phyloP scores from a whole-genome alignment of 35 echinoderm and acorn worm species.

The Diadema setosum region DNA sequence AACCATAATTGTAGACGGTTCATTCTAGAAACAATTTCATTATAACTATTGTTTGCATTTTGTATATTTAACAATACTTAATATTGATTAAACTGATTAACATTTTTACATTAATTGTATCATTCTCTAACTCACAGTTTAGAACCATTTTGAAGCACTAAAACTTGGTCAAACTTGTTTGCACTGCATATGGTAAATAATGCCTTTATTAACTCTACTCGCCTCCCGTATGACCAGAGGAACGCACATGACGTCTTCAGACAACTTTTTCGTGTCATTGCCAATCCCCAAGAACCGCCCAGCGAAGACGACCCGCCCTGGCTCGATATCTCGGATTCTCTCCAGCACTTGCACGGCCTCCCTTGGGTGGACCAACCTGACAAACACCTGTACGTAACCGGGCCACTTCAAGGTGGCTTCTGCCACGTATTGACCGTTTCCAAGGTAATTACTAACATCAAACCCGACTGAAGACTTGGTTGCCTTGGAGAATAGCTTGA shows the following conservation, averaged over 20 bases:
- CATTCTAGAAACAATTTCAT: too few species aligned
- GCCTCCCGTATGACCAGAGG: background rate
- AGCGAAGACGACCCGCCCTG: background rate
- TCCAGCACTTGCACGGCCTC: background rate
- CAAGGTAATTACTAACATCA: background rate
- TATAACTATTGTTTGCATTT: too few species aligned
- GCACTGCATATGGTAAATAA: background rate
- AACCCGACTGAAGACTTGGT: background rate
- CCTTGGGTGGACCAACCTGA: background rate
- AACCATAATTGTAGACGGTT: too few species aligned
- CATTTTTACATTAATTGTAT: background rate
- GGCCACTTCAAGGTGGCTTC: background rate
- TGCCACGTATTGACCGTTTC: background rate
- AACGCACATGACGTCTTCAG: background rate
- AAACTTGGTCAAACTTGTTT: background rate
- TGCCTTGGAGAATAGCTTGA: background rate
- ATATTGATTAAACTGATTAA: background rate
- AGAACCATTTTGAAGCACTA: background rate
- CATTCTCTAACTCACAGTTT: background rate
- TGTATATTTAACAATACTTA: too few species aligned
- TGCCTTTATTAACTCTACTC: background rate
- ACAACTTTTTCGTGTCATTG: background rate
- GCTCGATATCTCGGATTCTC: background rate
- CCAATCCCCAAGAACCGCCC: background rate
- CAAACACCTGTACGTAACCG: background rate